phyloP scores from a whole-genome alignment of 1,140 invertebrate genomes.

The Thaumetopoea pityocampa region DNA sequence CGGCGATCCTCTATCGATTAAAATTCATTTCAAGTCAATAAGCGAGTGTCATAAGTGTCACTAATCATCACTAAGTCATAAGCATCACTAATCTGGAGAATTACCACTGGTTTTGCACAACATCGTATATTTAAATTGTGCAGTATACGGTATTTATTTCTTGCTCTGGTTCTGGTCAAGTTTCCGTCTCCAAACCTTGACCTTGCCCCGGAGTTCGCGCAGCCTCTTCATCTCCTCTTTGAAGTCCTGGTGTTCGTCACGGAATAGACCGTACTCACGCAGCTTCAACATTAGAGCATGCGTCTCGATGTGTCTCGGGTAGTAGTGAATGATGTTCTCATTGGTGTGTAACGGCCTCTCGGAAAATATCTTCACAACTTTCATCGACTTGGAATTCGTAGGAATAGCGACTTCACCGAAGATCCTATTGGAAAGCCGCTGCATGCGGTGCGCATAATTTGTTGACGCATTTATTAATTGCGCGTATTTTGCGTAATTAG shows the following conservation, averaged over 20 bases:
- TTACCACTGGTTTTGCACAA: no score
- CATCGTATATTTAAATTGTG: no score
- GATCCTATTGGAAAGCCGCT: conserved; percentile 89
- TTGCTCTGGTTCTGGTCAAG: conserved; percentile 49
- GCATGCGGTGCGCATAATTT: conserved; percentile 91
- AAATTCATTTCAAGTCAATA: no score
- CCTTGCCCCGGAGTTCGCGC: conserved; percentile 87
- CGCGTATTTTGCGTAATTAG: conserved; percentile 80
- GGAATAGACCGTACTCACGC: conserved; percentile 85
- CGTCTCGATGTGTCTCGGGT: conserved; percentile 89
- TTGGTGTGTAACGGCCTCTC: conserved; percentile 85
- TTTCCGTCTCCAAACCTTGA: conserved; percentile 63
- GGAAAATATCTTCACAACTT: conserved; percentile 88
- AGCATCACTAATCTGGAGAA: no score
- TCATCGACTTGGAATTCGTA: conserved; percentile 85
- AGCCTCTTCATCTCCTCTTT: conserved; percentile 91
- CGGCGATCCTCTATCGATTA: no score
- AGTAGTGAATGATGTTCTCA: conserved; percentile 87
- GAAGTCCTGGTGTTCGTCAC: conserved; percentile 95
- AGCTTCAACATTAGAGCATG: conserved; percentile 82
- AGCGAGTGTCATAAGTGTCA: no score
- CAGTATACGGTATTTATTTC: no score
- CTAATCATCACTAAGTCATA: no score
- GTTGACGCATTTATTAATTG: conserved; percentile 82
- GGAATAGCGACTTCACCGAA: conserved; percentile 91